Percentiles rank a stretch among this genome's conserved stretches.
These are phyloP conservation scores for Oeneis ivallda DNA, from an alignment of 2,888 invertebrate species.

Conservation along the genomic window DNA sequence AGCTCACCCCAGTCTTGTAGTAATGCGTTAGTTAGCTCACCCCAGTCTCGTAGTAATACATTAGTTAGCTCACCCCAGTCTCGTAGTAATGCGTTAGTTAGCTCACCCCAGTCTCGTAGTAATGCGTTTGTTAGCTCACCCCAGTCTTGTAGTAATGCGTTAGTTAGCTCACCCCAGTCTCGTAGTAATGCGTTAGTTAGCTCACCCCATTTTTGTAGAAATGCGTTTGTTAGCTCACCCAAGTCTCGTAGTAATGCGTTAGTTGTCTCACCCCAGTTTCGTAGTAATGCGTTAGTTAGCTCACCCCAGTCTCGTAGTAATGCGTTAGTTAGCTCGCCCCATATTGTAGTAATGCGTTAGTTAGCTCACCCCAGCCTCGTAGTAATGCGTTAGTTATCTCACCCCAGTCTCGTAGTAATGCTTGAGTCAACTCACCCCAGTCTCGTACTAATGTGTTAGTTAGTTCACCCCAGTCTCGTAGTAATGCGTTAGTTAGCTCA, in stretches of 20 bases:
- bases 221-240: no score
- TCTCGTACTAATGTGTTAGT: no score
- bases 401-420: constrained; percentile 97
- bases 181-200: not conserved
- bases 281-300: constrained; percentile 75
- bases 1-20: constrained; percentile 92
- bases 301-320: constrained; percentile 95
- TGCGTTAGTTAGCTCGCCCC: no score
- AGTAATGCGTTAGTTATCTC: constrained; percentile 70
- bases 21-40: no score
- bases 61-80: constrained; percentile 85
- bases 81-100: no score
- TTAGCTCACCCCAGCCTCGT: constrained; percentile 90
- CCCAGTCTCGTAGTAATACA: no score
- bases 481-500: no score
- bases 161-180: no score
- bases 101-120: no score
- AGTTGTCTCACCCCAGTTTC: constrained; percentile 89
- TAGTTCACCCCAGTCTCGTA: constrained; percentile 91
- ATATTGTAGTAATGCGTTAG: no score
- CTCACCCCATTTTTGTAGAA: constrained; percentile 93
- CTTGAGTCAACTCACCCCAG: no score
- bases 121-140: constrained; percentile 62
- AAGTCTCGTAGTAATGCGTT: no score
- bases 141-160: constrained; percentile 97